Percentiles rank a stretch among this genome's conserved stretches.
Conservation (phyloP, 2,888 invertebrate species). For the Drosophila kambysellisi region DNA sequence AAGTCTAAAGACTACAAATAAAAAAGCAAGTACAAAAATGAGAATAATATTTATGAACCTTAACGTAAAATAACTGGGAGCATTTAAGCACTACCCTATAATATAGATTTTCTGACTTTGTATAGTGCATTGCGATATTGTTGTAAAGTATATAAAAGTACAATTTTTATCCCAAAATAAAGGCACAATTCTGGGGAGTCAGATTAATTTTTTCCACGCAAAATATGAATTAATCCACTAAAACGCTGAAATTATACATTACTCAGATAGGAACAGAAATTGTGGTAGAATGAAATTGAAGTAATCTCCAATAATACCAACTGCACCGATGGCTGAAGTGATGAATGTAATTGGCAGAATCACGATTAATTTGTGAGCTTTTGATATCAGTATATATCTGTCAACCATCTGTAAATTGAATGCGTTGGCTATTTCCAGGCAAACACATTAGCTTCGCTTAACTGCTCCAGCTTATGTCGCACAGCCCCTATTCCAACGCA, state of each 20-base stretch:
- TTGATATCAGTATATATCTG: conserved; percentile 16
- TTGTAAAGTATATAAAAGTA: too few species aligned
- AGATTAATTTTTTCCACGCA: background rate
- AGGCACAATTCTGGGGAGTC: too few species aligned
- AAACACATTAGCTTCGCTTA: background rate
- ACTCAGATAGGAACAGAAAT: background rate
- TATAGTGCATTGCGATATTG: too few species aligned
- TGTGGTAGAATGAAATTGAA: background rate
- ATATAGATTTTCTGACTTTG: background rate
- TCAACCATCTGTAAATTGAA: conserved; percentile 5
- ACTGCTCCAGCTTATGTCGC: conserved; percentile 29
- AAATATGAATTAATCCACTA: background rate
- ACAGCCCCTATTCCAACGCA: conserved; percentile 22
- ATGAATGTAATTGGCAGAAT: conserved; percentile 36
- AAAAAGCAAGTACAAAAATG: background rate
- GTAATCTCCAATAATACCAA: background rate
- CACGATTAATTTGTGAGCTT: conserved; percentile 38
- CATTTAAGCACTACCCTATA: too few species aligned
- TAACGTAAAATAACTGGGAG: background rate
- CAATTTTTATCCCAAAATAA: too few species aligned
- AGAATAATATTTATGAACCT: background rate
- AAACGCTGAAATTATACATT: background rate
- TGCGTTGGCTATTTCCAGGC: conserved; percentile 25
- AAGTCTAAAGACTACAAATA: background rate
- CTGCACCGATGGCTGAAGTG: conserved; percentile 12